Percentiles rank a stretch among this genome's conserved stretches.
phyloP scores from a whole-genome alignment of 2,888 invertebrate genomes.

The Frankliniella fusca region DNA sequence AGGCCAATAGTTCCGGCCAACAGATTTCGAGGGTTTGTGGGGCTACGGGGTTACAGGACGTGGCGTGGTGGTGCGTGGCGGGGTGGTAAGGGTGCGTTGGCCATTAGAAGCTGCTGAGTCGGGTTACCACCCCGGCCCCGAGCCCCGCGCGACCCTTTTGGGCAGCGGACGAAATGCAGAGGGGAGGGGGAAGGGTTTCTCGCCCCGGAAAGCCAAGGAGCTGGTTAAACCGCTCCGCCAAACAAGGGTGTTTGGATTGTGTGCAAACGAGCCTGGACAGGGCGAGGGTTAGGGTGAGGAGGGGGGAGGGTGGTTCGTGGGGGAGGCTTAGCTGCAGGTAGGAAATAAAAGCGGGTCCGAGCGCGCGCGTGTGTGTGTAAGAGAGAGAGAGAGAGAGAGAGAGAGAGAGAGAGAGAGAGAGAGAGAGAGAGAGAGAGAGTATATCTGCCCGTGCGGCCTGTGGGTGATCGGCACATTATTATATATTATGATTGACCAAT shows the following conservation, averaged over 20 bases:
- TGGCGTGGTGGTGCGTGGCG: too few species aligned
- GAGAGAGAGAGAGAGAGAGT: constrained; percentile 36
- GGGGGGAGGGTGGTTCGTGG: constrained; percentile 30
- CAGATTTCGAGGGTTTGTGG: too few species aligned
- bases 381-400: too few species aligned
- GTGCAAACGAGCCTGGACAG: neutral
- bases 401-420: constrained; percentile 20
- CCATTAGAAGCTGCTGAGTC: constrained; percentile 27
- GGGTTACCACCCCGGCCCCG: constrained; percentile 27
- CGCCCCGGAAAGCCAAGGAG: neutral
- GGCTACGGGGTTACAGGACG: too few species aligned
- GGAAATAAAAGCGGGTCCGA: constrained; percentile 33
- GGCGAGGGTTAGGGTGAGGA: too few species aligned
- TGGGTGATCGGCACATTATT: neutral
- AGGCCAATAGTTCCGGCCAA: too few species aligned
- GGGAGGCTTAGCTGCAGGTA: too few species aligned
- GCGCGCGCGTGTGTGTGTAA: constrained; percentile 25
- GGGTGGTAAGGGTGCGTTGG: too few species aligned
- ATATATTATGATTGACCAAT: too few species aligned
- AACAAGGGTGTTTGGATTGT: constrained; percentile 35
- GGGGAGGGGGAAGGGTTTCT: neutral
- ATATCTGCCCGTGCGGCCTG: constrained; percentile 31
- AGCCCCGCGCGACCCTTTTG: constrained; percentile 32
- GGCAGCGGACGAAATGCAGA: neutral
- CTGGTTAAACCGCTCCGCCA: constrained; percentile 30